These are phyloP conservation scores for Drosophila hawaiiensis DNA, from an alignment of 2,888 invertebrate genomes.

Conservation along the genomic window DNA sequence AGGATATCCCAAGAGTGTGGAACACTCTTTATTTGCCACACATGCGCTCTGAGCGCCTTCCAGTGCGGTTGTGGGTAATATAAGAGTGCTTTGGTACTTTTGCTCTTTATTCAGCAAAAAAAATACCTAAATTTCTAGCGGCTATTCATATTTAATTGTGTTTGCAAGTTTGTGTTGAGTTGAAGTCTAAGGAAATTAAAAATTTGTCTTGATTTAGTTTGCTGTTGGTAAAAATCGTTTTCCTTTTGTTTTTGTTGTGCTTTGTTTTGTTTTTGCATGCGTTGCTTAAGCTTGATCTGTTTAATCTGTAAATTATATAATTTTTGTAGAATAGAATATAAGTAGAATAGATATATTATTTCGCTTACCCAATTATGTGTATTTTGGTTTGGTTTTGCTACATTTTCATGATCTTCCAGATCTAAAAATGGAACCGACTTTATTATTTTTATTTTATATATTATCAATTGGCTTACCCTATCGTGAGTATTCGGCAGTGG, in stretches of 20 bases:
- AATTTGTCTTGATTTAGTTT: neutral
- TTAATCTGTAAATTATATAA: neutral
- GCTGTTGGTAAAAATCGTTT: neutral
- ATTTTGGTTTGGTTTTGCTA: constrained; percentile 5
- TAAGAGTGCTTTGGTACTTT: constrained; percentile 67
- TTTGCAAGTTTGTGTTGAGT: neutral
- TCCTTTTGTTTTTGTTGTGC: neutral
- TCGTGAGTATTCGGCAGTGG: constrained; percentile 48
- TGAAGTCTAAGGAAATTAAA: neutral
- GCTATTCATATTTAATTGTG: constrained; percentile 38
- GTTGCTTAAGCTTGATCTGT: neutral
- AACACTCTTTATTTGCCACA: constrained; percentile 26
- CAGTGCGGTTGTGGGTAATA: constrained; percentile 55
- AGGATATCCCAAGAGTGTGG: constrained; percentile 37
- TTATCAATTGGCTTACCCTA: constrained; percentile 43
- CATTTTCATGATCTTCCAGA: constrained; percentile 75
- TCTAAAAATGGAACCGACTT: constrained; percentile 23
- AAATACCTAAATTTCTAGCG: constrained; percentile 17
- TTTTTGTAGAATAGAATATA: too few relatives aligned
- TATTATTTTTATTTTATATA: neutral
- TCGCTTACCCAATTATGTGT: neutral
- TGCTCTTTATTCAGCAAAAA: constrained; percentile 70
- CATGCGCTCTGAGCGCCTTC: constrained; percentile 62
- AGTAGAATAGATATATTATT: neutral
- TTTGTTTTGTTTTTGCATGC: neutral